Base-by-base conservation (phyloP, 1,140 invertebrate species). In the Drosophila bocqueti region DNA sequence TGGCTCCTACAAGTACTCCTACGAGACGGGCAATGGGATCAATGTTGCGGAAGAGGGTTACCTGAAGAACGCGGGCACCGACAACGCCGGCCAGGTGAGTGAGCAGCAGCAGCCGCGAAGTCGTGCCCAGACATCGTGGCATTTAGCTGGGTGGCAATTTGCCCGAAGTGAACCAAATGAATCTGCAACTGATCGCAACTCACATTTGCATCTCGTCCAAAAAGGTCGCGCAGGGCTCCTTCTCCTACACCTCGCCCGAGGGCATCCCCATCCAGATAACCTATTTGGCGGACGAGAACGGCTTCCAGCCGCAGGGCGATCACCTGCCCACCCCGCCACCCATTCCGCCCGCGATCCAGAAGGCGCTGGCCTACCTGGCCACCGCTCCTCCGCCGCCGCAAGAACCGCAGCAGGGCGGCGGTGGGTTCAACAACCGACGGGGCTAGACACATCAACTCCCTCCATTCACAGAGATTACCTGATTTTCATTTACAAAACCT, bases 281-380 rank as follows among this genome's bases (percentile, higher is more conserved):
- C 4, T 97, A 97, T 91, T 94, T 95, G 36, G 96, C 96, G 42
- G 96, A 97, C 83, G 96, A 97, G 81, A 96, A 96, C 79, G 96
- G 96, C 47, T 96, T 96, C 92, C 95, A 95, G 66, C 94, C 95
- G 26, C 86, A 92, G 68, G 90, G 92, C 36, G 95, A 94, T 42
- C 95, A 96, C 93, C 83, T 96, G 15, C 96, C 96, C 10, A 95
- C 95, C 3, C 94, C 95, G n/a, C 95, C 95, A 50, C 95, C 95
- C 59, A 95, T 96, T 34, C 95, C 95, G 43, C 93, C 93, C 64
- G 95, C 94, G 64, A 96, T 96, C 64, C 94, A 94, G 77, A 94
- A 94, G 77, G 94, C 95, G n/a, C 89, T 96, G 24, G 95, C 95
- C 45, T 95, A 94, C 78, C 92, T 95, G 64, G 94, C 94, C 57